Base-by-base conservation (phyloP, 2,888 invertebrate genomes). In the Chironomus riparius region DNA sequence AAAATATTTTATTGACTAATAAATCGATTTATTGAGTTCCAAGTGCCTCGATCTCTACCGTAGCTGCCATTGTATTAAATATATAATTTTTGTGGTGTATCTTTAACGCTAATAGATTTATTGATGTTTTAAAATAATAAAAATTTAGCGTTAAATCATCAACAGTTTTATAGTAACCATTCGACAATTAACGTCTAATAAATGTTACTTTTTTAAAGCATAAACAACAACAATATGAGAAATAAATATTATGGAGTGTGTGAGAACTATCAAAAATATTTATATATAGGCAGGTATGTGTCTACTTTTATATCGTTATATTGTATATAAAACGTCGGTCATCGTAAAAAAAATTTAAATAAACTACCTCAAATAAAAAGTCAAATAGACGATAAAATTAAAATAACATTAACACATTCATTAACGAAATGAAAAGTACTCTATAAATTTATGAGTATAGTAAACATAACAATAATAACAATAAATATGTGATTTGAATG, bases 341-440 rank as follows among this genome's bases (percentile, higher is more conserved):
- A 71, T 62, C 56, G 62, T 73, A 73, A 73, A 73, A 70, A 62
- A 65, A 22, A 73, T 73, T 73, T 73, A 73, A 73, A 73, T 73
- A 73, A 73, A 73, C 72, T 73, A 73, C 72, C 72, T 62, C 72
- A 28, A 28, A 73, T 73, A 62, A 71, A 73, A 24, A 24, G 50
- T 56, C 50, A 71, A 71, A 71, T 50, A 71, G 21, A 71, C 71
- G n/a, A 71, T 71, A 71, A 73, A 73, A 73, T 73, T 73, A 73
- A 62, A 73, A 73, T 56, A 62, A 56, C 61, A 73, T 73, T 73
- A 73, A 73, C 72, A 73, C 72, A 73, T 73, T 73, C 72, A 56
- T 73, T 73, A 73, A 38, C 38, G 10, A 38, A 38, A 38, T 38
- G 7, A 71, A 71, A 71, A 18, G 13, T 71, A 15, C 56, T 56